Evolutionary conservation across 2,113 vertebrate genomes (phyloP).

Genomic region (Brachypodius melanocephalos): DNA sequence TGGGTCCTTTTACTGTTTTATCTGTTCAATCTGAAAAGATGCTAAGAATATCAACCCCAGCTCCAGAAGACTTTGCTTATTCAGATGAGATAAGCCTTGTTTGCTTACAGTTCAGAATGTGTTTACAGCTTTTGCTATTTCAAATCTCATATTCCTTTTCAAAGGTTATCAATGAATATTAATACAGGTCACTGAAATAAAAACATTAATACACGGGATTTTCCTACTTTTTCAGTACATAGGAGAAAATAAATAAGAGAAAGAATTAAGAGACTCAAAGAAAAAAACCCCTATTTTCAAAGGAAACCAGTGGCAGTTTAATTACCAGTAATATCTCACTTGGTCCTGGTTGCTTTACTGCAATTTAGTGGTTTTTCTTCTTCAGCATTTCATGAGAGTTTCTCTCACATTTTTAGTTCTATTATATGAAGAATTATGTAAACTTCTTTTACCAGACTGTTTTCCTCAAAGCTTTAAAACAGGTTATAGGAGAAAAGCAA

Average conservation of each 20-base stretch:
- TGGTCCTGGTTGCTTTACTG: not conserved
- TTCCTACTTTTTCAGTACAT: not conserved
- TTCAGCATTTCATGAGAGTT: not conserved
- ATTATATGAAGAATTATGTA: not conserved
- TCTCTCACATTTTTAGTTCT: not conserved
- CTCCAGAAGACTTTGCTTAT: not conserved
- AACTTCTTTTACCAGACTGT: not conserved
- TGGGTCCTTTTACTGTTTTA: not conserved
- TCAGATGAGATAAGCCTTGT: not conserved
- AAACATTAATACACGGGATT: not conserved
- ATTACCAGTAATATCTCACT: not conserved
- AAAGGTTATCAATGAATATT: not conserved
- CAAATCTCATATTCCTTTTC: not conserved
- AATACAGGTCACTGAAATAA: not conserved
- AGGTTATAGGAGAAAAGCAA: not conserved
- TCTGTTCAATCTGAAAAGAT: not conserved
- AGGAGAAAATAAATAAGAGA: not conserved
- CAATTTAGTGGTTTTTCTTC: not conserved
- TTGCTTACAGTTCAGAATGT: not conserved
- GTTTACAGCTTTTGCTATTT: not conserved
- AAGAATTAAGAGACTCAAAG: not conserved
- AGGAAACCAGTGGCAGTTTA: not conserved
- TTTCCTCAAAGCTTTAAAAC: not conserved
- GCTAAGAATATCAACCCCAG: not conserved
- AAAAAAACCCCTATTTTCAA: not conserved